Evolutionary conservation across 2,888 invertebrate genomes (phyloP).

Genomic region (Apodemia hepburni): DNA sequence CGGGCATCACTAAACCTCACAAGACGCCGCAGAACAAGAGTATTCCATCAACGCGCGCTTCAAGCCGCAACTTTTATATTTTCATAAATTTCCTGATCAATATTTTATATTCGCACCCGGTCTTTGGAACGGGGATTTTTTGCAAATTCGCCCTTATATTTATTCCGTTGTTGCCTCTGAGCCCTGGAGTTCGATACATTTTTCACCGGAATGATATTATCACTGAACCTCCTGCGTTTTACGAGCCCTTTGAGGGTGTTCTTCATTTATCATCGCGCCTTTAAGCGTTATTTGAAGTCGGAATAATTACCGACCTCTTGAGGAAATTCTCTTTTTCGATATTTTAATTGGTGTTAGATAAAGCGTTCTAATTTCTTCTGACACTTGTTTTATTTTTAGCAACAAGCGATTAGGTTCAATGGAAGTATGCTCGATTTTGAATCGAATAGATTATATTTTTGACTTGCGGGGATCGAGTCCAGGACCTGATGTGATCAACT

Average conservation of each 20-base stretch:
- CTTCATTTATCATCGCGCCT: conserved; percentile 21
- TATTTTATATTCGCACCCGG: conserved; percentile 70
- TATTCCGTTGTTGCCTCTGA: conserved; percentile 36
- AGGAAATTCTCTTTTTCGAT: conserved; percentile 11
- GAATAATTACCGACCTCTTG: conserved; percentile 11
- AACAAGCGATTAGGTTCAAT: neutral
- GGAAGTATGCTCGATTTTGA: neutral
- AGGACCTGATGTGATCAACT: no score
- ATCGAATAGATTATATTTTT: neutral
- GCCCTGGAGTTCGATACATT: conserved; percentile 56
- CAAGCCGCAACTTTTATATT: conserved; percentile 61
- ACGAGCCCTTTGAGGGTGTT: conserved; percentile 27
- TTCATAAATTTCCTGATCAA: conserved; percentile 76
- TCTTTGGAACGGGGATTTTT: conserved; percentile 47
- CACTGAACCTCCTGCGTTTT: conserved; percentile 46
- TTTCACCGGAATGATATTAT: conserved; percentile 67
- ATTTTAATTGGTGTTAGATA: conserved; percentile 9
- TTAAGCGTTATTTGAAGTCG: conserved; percentile 8
- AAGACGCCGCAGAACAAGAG: conserved; percentile 40
- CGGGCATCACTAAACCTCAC: neutral
- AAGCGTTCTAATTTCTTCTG: neutral
- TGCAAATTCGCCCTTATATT: conserved; percentile 38
- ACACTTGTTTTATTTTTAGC: neutral
- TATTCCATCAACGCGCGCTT: conserved; percentile 61
- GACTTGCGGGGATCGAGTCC: no score